Evolutionary conservation across 1,140 invertebrate genomes (phyloP).

Genomic region (Paralvinella palmiformis): DNA sequence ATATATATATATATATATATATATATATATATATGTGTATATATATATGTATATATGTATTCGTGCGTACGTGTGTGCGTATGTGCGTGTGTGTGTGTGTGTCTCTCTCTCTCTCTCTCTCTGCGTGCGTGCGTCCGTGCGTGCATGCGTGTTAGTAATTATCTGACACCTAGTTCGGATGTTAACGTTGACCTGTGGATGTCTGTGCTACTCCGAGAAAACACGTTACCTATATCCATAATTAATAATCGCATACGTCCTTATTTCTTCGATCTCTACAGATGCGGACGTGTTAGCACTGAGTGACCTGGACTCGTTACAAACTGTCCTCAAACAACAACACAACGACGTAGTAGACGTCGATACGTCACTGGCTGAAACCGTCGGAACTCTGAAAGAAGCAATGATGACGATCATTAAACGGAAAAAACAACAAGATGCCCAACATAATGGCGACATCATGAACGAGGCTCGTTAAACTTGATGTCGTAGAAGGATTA

Average conservation of each 20-base stretch:
- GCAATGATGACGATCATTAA: background rate
- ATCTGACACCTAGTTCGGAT: background rate
- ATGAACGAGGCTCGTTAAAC: no score
- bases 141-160: background rate
- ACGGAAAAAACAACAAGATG: conserved; percentile 3
- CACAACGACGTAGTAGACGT: background rate
- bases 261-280: background rate
- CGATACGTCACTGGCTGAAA: background rate
- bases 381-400: background rate
- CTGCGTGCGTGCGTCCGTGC: background rate
- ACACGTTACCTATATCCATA: background rate
- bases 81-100: conserved; percentile 5
- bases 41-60: conserved; percentile 6
- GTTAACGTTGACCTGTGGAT: background rate
- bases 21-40: background rate
- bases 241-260: background rate
- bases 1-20: background rate
- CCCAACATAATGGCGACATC: no score
- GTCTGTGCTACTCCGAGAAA: background rate
- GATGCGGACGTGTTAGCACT: background rate
- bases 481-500: no score
- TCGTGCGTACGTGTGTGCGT: conserved; percentile 16
- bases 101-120: background rate
- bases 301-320: background rate
- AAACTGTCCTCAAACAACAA: background rate